phyloP scores from a whole-genome alignment of 35 echinoderm and acorn worm species.

The Strongylocentrotus purpuratus region DNA sequence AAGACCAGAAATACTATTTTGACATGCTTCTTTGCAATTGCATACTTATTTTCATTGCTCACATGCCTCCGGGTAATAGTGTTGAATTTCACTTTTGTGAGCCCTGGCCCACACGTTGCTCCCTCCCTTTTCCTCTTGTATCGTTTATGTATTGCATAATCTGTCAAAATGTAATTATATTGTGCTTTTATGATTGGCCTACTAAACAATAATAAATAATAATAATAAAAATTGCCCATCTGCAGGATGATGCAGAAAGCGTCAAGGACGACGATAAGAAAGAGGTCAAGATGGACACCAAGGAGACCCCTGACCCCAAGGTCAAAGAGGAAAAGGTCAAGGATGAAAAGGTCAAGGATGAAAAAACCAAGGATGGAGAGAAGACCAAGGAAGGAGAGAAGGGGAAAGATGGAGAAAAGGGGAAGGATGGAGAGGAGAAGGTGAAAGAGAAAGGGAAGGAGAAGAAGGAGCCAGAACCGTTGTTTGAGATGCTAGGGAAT shows the following conservation, averaged over 20 bases:
- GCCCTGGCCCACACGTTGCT: too few relatives aligned
- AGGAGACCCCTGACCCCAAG: slow-evolving; percentile 34
- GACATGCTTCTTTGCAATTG: background rate
- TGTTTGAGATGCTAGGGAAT: slow-evolving; percentile 82
- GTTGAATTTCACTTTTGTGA: too few relatives aligned
- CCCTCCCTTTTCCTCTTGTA: too few relatives aligned
- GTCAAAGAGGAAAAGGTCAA: slow-evolving; percentile 36
- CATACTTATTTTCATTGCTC: background rate
- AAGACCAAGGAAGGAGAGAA: slow-evolving; percentile 69
- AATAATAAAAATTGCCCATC: background rate
- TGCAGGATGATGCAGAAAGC: slow-evolving; percentile 29
- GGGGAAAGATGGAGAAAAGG: slow-evolving; percentile 54
- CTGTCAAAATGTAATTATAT: too few relatives aligned
- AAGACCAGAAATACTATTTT: too few relatives aligned
- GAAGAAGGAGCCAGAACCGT: slow-evolving; percentile 87
- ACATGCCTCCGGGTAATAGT: too few relatives aligned
- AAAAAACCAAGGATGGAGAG: slow-evolving; percentile 54
- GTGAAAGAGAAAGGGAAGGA: slow-evolving; percentile 66
- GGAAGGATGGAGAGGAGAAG: slow-evolving; percentile 60
- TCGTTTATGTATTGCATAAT: too few relatives aligned
- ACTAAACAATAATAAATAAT: too few relatives aligned
- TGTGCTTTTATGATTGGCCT: too few relatives aligned
- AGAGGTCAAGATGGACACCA: slow-evolving; percentile 48
- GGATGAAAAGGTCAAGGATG: too few relatives aligned
- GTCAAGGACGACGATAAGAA: slow-evolving; percentile 58